Base-by-base conservation (phyloP, 53 echinoderm and acorn worm species). In the Zoroaster sp. region DNA sequence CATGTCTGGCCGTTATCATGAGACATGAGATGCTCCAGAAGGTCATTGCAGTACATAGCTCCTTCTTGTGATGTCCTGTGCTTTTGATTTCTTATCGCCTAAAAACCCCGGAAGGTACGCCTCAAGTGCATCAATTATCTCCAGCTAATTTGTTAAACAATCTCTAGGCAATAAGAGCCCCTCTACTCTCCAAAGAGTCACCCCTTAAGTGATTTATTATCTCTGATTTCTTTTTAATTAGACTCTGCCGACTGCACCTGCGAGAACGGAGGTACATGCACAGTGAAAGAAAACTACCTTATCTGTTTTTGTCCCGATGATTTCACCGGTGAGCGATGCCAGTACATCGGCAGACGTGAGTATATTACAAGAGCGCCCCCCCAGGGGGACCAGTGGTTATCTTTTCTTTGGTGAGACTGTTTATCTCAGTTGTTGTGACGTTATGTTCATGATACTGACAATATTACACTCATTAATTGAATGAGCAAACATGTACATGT, bases 231-330 rank as follows among this genome's bases (percentile, higher is more conserved):
- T 73, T 81, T 73, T 87, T 88, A 75, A 73, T 79, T 59, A 88
- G 92, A 73, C 41, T 67, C 80, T 39, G 81, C 74, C 67, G 92
- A 54, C 72, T 93, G 93, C 74, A 66, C 70, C 34, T 93, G 93
- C 72, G 80, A 91, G 63, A 93, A 93, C 76, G 91, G 87, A 81
- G 93, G 91, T 39, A 87, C 90, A 34, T 93, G 93, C 77, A 87
- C 87, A 47, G 87, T 73, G 42, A 40, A 87, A 40, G 81, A 80
- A 15, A 59, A 77, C 87, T 87, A 87, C 12, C 83, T 87, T 42
- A 91, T 91, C 53, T 93, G 93, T 44, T 73, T 91, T n/a, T 93
- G 93, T 44, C 82, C 91, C n/a, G 88, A 93, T 73, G 93, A 90
- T 66, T 93, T 88, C 78, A 78, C 90, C 17, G 93, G 93, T 3